A percentile compares a stretch with the other conserved stretches of the same genome.
Conservation (phyloP, 1,140 invertebrate species). For the Drosophila bocqueti region DNA sequence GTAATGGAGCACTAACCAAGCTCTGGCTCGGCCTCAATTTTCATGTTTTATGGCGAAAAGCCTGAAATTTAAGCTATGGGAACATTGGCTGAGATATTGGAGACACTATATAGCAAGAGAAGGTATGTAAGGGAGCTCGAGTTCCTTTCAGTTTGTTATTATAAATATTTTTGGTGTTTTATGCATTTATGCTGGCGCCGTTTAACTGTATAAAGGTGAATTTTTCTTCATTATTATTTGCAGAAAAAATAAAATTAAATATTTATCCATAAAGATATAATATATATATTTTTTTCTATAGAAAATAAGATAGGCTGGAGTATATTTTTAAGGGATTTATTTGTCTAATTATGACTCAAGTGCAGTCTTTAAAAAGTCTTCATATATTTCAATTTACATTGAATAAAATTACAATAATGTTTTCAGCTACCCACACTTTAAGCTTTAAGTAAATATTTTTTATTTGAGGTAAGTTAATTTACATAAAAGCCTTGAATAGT, state of each 20-base stretch:
- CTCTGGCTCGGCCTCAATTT: slow-evolving; percentile 5
- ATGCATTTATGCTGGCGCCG: neutral
- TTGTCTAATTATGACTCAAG: no score
- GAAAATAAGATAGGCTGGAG: no score
- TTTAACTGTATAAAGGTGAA: neutral
- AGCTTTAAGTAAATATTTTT: neutral
- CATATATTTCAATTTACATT: neutral
- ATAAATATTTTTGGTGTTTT: neutral
- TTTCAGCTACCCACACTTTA: neutral
- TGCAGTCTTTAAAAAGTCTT: no score
- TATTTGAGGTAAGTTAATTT: neutral
- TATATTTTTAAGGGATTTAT: no score
- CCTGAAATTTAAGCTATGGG: slow-evolving; percentile 16
- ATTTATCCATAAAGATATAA: no score
- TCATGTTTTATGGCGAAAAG: slow-evolving; percentile 26
- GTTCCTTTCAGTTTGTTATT: neutral
- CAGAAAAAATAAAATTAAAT: no score
- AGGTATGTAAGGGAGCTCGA: neutral
- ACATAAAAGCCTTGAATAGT: neutral
- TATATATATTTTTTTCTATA: no score
- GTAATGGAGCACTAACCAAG: slow-evolving; percentile 32
- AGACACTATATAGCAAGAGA: neutral
- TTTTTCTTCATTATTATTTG: neutral
- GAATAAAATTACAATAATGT: neutral
- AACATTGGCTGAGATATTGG: slow-evolving; percentile 5